Base-by-base conservation (phyloP, 2,797 vertebrate species). In the Acrocephalus scirpaceus region DNA sequence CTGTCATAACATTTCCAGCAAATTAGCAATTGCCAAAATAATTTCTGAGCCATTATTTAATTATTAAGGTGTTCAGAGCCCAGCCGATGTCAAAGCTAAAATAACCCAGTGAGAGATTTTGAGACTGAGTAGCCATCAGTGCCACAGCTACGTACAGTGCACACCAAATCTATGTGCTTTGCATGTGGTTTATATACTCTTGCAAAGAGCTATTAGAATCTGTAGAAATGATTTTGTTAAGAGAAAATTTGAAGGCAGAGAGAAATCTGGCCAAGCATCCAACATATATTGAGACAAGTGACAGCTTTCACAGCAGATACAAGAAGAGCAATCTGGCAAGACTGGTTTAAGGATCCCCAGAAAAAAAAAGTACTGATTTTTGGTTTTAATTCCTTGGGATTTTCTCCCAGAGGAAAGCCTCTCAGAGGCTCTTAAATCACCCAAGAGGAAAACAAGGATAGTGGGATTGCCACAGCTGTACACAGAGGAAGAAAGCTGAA, bases 371-470 rank as follows among this genome's bases (percentile, higher is more conserved):
- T 50, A 50, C 11, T 11, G 9, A 2, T 15, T 70, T 57, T 40
- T 45, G 0, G 1, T 18, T 50, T 76, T 38, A 53, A 11, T 36
- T 69, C 15, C 16, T 56, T 56, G 23, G 17, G 11, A 58, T 25
- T 18, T 9, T 1, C 0, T 5, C 0, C 4, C 3, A 17, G 21
- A 44, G 27, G 4, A 71, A 73, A 79, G 3, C 11, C 26, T 62
- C 23, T 4, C 3, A 62, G 51, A 56, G 12, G 5, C 14, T 90
- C 30, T 47, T 58, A 53, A 64, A 13, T 20, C 45, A 71, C 7
- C 3, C 17, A 29, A 25, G 47, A 57, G 6, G 10, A 32, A 6
- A 16, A 36, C 0, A 0, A 23, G 61, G 29, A 61, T 7, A 56
- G 13, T 50, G 51, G 29, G 30, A 60, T 44, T 2, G 7, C 36